Evolutionary conservation across 2,888 invertebrate species (phyloP), one percentile per base, ranked within the genome.

Genomic region (Lepidochitona cinerea): DNA sequence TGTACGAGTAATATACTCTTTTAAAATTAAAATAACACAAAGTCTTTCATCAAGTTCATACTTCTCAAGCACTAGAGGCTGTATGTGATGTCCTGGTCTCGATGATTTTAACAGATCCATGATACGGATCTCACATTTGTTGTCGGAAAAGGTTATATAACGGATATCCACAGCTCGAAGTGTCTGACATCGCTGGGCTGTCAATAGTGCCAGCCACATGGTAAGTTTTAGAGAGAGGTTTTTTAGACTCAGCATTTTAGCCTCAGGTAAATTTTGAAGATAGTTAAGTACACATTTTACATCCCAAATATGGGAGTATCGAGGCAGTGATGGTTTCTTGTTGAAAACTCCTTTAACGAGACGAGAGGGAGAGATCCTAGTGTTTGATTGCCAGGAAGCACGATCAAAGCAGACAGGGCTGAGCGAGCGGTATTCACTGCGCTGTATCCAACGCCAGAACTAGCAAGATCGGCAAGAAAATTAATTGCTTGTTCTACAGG

Each of bases 401-500:
- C n/a, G 23, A 70, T 12, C 18, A 33, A 33, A 36, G 59, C 18
- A 0, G 1, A 70, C 35, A 70, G 12, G 23, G 70, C 54, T 36
- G 66, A 36, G 14, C 3, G n/a, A 23, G 66, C 12, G 2, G 53
- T 74, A 54, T 79, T 79, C 12, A 80, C 33, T 29, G 69, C 71
- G 72, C 75, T 73, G 67, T 80, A 78, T 54, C 75, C 54, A 35
- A 70, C 41, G 35, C 75, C 74, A 6, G 36, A 14, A 18, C 75
- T 32, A 65, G 71, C 74, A 18, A 71, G 26, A 9, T 65, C 4
- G 33, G 69, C 64, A n/a, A 77, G 67, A 72, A 79, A 79, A 33
- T 77, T 66, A 33, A 78, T 23, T 26, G 74, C 75, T 66, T 69
- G 41, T 64, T 54, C 74, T 72, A 75, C 26, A 76, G 75, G 68